Conservation (phyloP, 2,888 invertebrate species). For the Malthinus seriepunctatus region DNA sequence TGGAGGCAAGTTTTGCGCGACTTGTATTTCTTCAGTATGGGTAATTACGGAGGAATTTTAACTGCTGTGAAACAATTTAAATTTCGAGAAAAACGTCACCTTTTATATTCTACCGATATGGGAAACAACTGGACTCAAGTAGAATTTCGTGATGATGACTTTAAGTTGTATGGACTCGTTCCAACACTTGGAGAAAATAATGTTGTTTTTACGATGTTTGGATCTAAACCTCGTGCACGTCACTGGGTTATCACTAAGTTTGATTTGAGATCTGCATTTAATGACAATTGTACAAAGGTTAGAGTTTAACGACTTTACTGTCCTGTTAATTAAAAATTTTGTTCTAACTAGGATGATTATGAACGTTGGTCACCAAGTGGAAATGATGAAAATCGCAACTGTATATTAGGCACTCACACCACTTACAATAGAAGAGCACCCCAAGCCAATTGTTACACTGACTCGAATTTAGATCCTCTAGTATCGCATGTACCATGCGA, state of each 20-base stretch:
- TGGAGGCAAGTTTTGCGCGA: conserved; percentile 78
- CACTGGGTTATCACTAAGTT: conserved; percentile 87
- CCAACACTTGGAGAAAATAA: conserved; percentile 95
- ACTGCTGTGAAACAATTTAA: conserved; percentile 85
- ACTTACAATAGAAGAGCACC: conserved; percentile 76
- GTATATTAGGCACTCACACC: conserved; percentile 78
- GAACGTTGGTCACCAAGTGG: conserved; percentile 85
- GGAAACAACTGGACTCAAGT: conserved; percentile 79
- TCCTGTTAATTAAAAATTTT: conserved; percentile 33
- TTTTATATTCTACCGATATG: conserved; percentile 85
- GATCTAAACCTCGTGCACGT: conserved; percentile 75
- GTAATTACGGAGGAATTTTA: conserved; percentile 88
- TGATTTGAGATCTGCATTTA: conserved; percentile 60
- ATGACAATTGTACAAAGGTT: conserved; percentile 46
- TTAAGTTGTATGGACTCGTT: conserved; percentile 87
- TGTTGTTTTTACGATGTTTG: conserved; percentile 89
- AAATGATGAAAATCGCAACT: conserved; percentile 58
- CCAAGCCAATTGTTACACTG: conserved; percentile 80
- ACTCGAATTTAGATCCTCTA: conserved; percentile 72
- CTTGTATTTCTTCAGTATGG: conserved; percentile 84
- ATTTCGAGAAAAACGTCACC: conserved; percentile 73
- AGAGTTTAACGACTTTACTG: conserved; percentile 6
- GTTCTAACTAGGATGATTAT: conserved; percentile 76
- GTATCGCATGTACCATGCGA: conserved; percentile 72
- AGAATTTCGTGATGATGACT: conserved; percentile 69